Base-by-base conservation (phyloP, 2,888 invertebrate species). In the Cinara cedri region DNA sequence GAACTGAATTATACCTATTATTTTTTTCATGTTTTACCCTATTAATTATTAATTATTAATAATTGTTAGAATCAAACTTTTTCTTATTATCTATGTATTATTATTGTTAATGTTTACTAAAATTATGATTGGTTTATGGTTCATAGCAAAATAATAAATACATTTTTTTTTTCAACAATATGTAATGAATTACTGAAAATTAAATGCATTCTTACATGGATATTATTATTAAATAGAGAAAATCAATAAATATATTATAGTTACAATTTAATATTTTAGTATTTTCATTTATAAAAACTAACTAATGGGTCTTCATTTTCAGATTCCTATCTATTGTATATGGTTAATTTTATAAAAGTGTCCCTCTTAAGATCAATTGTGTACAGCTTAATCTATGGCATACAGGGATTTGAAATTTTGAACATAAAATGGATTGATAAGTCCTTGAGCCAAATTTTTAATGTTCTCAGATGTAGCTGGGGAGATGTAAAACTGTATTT, bases 61-160 rank as follows among this genome's bases (percentile, higher is more conserved):
- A 34, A 49, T 9, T 72, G 60, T 62, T 60, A 19, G 14, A 62
- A 24, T 71, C 57, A 71, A 55, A 49, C 19, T n/a, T 72, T 16
- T 13, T 62, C 13, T 72, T 49, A 49, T 26, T 46, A 34, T 44
- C 51, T 46, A 49, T 16, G 34, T n/a, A 55, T 46, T 13, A 46
- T 34, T 60, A 46, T 60, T 49, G 26, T 72, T 72, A 11, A 62
- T 34, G 19, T 72, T 60, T 26, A 60, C 8, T 60, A 72, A 60
- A 49, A 72, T 46, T 44, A n/a, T 72, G 60, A 57, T 60, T n/a
- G 72, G 46, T 26, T 72, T n/a, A 14, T 72, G 72, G 60, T 60
- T 51, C 68, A 26, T 46, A 13, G 3, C 44, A 57, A 16, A 66
- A 24, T 44, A 24, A 44, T 13, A 24, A 70, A 34, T 14, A 14